Percentiles rank a stretch among this genome's conserved stretches.
Conservation (phyloP, 2,113 vertebrate species). For the rat (Rattus norvegicus) region DNA sequence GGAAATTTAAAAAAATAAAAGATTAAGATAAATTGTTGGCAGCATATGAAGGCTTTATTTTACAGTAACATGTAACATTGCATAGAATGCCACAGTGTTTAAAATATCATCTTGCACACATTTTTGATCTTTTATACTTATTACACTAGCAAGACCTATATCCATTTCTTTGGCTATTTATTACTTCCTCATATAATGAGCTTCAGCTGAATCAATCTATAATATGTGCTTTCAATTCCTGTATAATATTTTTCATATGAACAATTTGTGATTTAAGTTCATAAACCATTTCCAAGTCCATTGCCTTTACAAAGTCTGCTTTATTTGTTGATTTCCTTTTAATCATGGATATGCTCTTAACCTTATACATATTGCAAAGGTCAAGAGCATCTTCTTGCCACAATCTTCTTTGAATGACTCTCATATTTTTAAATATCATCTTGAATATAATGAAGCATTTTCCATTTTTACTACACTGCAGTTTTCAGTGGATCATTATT, state of each 20-base stretch:
- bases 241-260: conserved; percentile 35
- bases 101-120: conserved; percentile 10
- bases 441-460: conserved; percentile 42
- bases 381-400: conserved; percentile 45
- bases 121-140: background rate
- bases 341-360: conserved; percentile 57
- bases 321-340: conserved; percentile 44
- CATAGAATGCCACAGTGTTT: background rate
- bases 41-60: background rate
- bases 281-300: conserved; percentile 50
- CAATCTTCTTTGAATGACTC: conserved; percentile 53
- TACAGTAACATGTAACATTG: background rate
- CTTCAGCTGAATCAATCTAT: conserved; percentile 14
- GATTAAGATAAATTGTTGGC: background rate
- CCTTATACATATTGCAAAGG: conserved; percentile 35
- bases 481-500: conserved; percentile 2
- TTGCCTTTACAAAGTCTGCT: conserved; percentile 11
- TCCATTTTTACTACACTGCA: background rate
- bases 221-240: conserved; percentile 50
- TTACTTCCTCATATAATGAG: conserved; percentile 28
- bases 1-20: conserved; percentile 15
- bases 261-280: background rate
- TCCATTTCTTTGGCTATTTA: conserved; percentile 23
- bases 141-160: background rate
- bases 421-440: conserved; percentile 48